Evolutionary conservation across 2,113 vertebrate genomes (phyloP).

Genomic region (Oreochromis tanganicae): DNA sequence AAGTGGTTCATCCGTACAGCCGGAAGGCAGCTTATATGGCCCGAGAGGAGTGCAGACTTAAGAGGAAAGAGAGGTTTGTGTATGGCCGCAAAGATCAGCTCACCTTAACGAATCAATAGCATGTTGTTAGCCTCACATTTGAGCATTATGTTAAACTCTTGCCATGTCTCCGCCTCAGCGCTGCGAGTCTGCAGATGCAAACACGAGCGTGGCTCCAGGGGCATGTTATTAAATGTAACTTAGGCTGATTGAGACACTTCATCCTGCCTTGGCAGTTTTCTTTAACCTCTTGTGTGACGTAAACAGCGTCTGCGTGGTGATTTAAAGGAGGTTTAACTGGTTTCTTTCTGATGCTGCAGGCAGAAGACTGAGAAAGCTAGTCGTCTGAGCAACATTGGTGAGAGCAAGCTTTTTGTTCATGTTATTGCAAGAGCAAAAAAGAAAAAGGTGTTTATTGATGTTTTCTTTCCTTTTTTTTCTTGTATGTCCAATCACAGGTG

Average conservation of each 20-base stretch:
- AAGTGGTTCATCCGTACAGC: slow-evolving; percentile 89
- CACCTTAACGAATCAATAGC: neutral
- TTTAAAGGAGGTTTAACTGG: neutral
- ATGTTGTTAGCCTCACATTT: neutral
- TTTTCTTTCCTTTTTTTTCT: neutral
- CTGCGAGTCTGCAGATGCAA: neutral
- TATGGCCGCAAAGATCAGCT: neutral
- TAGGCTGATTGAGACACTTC: neutral
- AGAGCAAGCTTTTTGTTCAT: slow-evolving; percentile 54
- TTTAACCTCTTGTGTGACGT: neutral
- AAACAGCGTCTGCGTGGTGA: neutral
- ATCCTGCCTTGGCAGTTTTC: neutral
- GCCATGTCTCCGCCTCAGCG: neutral
- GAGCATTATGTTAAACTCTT: neutral
- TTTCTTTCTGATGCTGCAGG: slow-evolving; percentile 58
- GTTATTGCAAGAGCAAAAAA: neutral
- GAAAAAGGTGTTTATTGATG: neutral
- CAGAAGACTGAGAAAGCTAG: slow-evolving; percentile 85
- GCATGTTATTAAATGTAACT: neutral
- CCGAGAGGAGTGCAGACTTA: slow-evolving; percentile 80
- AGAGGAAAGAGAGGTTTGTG: slow-evolving; percentile 80
- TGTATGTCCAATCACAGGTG: slow-evolving; percentile 68
- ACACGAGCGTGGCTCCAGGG: neutral
- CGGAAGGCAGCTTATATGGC: slow-evolving; percentile 89
- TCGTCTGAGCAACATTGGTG: slow-evolving; percentile 82